Conservation (phyloP, 1,140 invertebrate genomes). For the Diabrotica undecimpunctata region DNA sequence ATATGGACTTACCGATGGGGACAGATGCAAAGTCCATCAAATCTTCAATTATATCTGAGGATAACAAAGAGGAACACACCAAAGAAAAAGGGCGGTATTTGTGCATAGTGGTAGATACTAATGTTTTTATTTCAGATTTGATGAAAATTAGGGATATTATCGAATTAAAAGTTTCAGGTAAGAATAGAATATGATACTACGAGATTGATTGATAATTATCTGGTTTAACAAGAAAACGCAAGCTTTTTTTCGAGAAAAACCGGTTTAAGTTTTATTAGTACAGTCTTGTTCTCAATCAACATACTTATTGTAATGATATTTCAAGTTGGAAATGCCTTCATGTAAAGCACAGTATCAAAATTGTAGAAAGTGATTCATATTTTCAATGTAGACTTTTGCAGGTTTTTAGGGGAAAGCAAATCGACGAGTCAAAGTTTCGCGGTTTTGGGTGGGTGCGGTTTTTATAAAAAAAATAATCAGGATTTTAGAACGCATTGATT, state of each 20-base stretch:
- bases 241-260: not conserved
- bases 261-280: not conserved
- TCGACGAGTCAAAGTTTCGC: no score
- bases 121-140: constrained; percentile 38
- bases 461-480: no score
- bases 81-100: constrained; percentile 9
- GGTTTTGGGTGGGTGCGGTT: no score
- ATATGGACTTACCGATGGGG: not conserved
- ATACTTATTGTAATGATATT: no score
- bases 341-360: no score
- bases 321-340: no score
- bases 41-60: no score
- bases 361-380: no score
- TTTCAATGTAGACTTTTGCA: no score
- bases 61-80: not conserved
- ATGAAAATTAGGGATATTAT: constrained; percentile 32
- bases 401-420: no score
- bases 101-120: constrained; percentile 39
- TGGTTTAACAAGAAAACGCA: constrained; percentile 8
- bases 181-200: not conserved
- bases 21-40: not conserved
- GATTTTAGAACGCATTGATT: no score
- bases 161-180: constrained; percentile 23
- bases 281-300: not conserved
- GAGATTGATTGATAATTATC: no score